A percentile compares a stretch with the other conserved stretches of the same genome.
Conservation (phyloP, 2,888 invertebrate species). For the Actias luna region DNA sequence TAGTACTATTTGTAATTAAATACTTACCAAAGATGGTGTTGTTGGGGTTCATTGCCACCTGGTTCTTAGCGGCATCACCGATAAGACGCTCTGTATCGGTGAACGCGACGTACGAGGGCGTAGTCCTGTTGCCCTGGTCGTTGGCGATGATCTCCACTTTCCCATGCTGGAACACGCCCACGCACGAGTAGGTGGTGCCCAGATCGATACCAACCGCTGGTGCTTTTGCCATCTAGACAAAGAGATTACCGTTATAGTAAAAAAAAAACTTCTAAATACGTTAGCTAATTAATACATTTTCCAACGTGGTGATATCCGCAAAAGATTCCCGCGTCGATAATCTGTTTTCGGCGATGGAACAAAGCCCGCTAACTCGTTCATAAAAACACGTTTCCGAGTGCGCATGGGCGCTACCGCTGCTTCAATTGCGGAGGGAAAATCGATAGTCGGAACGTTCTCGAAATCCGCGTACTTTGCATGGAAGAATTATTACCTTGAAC, state of each 20-base stretch:
- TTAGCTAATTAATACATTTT: too few relatives aligned
- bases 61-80: constrained; percentile 92
- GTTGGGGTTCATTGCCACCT: constrained; percentile 93
- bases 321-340: too few relatives aligned
- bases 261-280: too few relatives aligned
- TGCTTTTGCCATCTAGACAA: constrained; percentile 84
- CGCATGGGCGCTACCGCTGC: constrained; percentile 30
- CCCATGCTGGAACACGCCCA: constrained; percentile 95
- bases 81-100: constrained; percentile 92
- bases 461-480: constrained; percentile 27
- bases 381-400: constrained; percentile 27
- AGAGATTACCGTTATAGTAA: too few relatives aligned
- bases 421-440: constrained; percentile 50
- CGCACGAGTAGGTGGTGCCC: constrained; percentile 97
- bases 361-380: not conserved
- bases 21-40: constrained; percentile 91
- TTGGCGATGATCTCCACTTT: constrained; percentile 95
- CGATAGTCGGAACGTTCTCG: constrained; percentile 62
- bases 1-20: not conserved
- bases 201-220: constrained; percentile 97
- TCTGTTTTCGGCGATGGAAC: not conserved
- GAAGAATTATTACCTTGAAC: constrained; percentile 22
- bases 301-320: too few relatives aligned
- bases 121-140: constrained; percentile 94
- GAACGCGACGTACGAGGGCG: constrained; percentile 92